A percentile compares a stretch with the other conserved stretches of the same genome.
Conservation (phyloP, 2,797 vertebrate species). For the Rousettus madagascariensis region DNA sequence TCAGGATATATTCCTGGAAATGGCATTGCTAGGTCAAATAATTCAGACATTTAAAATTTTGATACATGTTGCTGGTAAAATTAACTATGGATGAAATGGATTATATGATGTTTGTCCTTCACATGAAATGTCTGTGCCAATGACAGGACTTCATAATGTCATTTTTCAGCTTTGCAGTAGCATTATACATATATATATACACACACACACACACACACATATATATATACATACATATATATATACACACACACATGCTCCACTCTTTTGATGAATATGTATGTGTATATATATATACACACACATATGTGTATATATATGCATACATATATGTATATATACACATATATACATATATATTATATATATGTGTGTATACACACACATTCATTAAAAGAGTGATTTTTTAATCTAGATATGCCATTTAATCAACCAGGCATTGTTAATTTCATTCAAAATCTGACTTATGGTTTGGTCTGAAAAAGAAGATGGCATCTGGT, state of each 20-base stretch:
- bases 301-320: not conserved
- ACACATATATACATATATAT: no score
- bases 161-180: conserved; percentile 42
- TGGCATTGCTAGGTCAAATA: conserved; percentile 10
- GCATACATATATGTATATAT: no score
- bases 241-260: no score
- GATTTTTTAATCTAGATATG: conserved; percentile 36
- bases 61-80: not conserved
- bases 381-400: not conserved
- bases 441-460: conserved; percentile 44
- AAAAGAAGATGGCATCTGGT: conserved; percentile 38
- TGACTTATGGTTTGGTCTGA: conserved; percentile 4
- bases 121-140: not conserved
- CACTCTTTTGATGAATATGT: no score
- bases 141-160: conserved; percentile 7
- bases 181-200: not conserved
- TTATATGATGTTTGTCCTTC: not conserved
- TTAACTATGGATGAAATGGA: not conserved
- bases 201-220: no score
- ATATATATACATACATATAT: no score
- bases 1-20: conserved; percentile 3
- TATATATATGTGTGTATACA: no score
- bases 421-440: not conserved
- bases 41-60: conserved; percentile 30
- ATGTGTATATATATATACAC: no score